Conservation (phyloP, 2,888 invertebrate genomes). For the Thysanoteuthis rhombus region DNA sequence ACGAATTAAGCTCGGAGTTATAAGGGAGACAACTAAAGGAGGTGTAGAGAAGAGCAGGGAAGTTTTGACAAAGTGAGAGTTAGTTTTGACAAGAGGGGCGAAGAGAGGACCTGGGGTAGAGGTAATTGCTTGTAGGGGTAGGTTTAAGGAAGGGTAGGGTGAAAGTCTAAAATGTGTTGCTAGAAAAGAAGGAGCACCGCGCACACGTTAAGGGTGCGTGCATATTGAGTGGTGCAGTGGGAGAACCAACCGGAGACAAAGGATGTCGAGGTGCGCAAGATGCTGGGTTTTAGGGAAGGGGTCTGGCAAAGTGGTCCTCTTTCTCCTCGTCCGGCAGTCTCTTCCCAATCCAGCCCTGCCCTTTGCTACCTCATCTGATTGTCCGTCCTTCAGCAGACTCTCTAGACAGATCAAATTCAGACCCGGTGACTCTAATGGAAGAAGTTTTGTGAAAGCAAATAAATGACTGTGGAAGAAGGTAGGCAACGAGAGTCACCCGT, state of each 20-base stretch:
- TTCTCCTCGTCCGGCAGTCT: neutral
- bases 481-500: neutral
- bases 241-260: neutral
- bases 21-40: neutral
- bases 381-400: neutral
- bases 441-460: neutral
- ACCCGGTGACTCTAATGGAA: neutral
- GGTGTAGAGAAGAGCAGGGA: neutral
- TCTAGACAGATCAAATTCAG: neutral
- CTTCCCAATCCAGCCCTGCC: neutral
- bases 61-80: neutral
- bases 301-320: neutral
- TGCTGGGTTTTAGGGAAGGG: slow-evolving; percentile 12
- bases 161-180: neutral
- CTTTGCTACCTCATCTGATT: neutral
- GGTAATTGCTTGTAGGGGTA: neutral
- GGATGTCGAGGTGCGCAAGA: neutral
- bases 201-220: neutral
- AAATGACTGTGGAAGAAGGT: neutral
- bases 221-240: neutral
- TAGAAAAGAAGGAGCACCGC: neutral
- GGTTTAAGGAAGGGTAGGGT: neutral
- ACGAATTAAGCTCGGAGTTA: neutral
- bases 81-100: neutral
- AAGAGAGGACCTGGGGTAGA: neutral